Conservation (phyloP, 2,888 invertebrate species). For the Anagyrus pseudococci region DNA sequence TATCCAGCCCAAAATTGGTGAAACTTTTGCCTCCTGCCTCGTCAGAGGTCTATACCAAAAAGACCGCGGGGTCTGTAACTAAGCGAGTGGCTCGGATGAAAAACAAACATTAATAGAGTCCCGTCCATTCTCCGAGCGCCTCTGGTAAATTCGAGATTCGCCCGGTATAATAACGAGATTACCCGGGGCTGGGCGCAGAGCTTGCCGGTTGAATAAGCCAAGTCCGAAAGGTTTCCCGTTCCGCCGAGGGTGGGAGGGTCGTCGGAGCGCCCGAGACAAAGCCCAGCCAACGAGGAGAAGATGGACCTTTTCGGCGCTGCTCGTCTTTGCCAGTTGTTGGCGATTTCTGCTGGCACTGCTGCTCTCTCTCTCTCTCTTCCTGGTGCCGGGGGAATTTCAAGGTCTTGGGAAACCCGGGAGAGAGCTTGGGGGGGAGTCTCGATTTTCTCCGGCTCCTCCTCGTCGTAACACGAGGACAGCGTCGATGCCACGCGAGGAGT, state of each 20-base stretch:
- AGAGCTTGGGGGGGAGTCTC: too few species aligned
- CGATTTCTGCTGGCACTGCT: slow-evolving; percentile 18
- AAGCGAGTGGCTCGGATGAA: slow-evolving; percentile 19
- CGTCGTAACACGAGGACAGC: slow-evolving; percentile 2
- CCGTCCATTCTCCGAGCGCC: too few species aligned
- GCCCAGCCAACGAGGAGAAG: slow-evolving; percentile 18
- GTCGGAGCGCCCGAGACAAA: slow-evolving; percentile 27
- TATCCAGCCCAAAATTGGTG: too few species aligned
- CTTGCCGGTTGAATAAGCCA: neutral
- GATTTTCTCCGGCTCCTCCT: too few species aligned
- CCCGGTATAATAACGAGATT: slow-evolving; percentile 38
- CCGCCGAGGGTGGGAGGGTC: too few species aligned
- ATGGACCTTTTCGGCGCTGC: neutral
- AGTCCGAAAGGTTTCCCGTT: neutral
- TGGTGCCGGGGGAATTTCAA: slow-evolving; percentile 28
- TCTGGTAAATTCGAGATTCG: slow-evolving; percentile 28
- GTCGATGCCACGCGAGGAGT: neutral
- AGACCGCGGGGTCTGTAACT: too few species aligned
- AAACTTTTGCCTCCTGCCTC: too few species aligned
- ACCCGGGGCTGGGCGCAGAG: slow-evolving; percentile 19
- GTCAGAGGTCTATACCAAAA: too few species aligned
- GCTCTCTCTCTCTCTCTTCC: slow-evolving; percentile 4
- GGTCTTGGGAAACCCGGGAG: slow-evolving; percentile 27
- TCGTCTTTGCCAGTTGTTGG: slow-evolving; percentile 6
- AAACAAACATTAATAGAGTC: slow-evolving; percentile 39